Percentiles rank a stretch among this genome's conserved stretches.
Conservation (phyloP, 1,140 invertebrate species). For the Vollenhovia emeryi region DNA sequence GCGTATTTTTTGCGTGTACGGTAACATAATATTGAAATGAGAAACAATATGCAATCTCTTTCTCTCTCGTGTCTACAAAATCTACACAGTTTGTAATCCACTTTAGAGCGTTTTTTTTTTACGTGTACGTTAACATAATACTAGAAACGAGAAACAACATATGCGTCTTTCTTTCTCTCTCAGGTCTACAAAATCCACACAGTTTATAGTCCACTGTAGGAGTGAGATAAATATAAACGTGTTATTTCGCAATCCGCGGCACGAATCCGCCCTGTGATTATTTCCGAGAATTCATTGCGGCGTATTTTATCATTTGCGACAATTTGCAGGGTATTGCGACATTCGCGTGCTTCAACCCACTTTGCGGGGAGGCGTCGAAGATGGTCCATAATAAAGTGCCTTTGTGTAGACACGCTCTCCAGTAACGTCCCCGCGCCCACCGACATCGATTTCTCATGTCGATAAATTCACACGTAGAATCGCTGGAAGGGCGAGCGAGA, state of each 20-base stretch:
- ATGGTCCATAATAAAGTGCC: conserved; percentile 37
- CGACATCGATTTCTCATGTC: conserved; percentile 47
- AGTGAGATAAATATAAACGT: conserved; percentile 2
- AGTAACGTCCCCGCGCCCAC: conserved; percentile 12
- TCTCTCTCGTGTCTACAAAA: no score
- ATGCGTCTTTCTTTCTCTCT: background rate
- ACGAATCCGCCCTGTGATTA: background rate
- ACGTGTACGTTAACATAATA: background rate
- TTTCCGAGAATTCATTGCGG: conserved; percentile 7
- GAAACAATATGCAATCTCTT: no score
- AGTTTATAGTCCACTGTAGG: background rate
- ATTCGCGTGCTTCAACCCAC: conserved; percentile 22
- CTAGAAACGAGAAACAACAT: background rate
- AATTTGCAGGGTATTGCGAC: conserved; percentile 19
- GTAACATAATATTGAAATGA: no score
- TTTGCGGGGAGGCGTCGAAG: conserved; percentile 28
- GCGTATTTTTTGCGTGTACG: background rate
- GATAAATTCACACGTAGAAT: conserved; percentile 45
- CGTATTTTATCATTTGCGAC: conserved; percentile 25
- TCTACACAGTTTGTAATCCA: no score
- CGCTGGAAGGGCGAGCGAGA: background rate
- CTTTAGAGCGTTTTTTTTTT: no score
- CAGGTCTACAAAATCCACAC: background rate
- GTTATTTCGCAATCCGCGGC: background rate
- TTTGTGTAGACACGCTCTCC: conserved; percentile 28